Percentiles rank a stretch among this genome's conserved stretches.
Conservation (phyloP, 1,140 invertebrate genomes). For the Tribolium madens region DNA sequence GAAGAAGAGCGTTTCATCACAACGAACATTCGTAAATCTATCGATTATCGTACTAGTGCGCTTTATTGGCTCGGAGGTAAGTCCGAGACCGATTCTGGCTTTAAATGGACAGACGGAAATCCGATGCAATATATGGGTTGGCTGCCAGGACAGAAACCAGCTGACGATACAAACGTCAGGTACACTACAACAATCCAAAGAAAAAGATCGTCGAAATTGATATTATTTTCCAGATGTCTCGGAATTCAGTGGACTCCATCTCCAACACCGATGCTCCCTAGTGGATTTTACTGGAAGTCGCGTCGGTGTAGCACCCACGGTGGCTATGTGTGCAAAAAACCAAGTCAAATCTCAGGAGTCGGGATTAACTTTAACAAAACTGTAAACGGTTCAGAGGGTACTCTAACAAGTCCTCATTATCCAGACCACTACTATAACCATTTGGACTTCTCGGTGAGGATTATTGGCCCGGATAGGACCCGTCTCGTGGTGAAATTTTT, state of each 20-base stretch:
- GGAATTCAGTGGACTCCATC: conserved; percentile 74
- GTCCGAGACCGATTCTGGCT: conserved; percentile 64
- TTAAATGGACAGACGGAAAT: conserved; percentile 72
- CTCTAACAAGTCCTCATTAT: conserved; percentile 73
- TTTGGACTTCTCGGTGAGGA: conserved; percentile 74
- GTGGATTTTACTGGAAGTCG: conserved; percentile 74
- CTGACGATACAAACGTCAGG: conserved; percentile 54
- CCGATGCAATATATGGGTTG: conserved; percentile 70
- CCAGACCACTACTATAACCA: conserved; percentile 77
- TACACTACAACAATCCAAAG: not conserved
- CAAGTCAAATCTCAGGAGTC: conserved; percentile 51
- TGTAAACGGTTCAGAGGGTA: conserved; percentile 69
- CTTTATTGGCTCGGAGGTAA: conserved; percentile 74
- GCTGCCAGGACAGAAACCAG: conserved; percentile 67
- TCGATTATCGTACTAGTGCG: conserved; percentile 76
- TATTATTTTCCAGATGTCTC: conserved; percentile 66
- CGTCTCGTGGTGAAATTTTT: conserved; percentile 76
- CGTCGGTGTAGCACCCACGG: conserved; percentile 71
- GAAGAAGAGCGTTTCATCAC: conserved; percentile 77
- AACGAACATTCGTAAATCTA: conserved; percentile 72
- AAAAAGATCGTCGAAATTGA: not conserved
- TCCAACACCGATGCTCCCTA: conserved; percentile 70
- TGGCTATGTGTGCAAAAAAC: conserved; percentile 70
- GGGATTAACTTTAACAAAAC: conserved; percentile 66
- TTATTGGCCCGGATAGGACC: conserved; percentile 72